Evolutionary conservation across 64 coral and sea anemone genomes (phyloP), one percentile per base, ranked within the genome.

Genomic region (Orbicella faveolata): DNA sequence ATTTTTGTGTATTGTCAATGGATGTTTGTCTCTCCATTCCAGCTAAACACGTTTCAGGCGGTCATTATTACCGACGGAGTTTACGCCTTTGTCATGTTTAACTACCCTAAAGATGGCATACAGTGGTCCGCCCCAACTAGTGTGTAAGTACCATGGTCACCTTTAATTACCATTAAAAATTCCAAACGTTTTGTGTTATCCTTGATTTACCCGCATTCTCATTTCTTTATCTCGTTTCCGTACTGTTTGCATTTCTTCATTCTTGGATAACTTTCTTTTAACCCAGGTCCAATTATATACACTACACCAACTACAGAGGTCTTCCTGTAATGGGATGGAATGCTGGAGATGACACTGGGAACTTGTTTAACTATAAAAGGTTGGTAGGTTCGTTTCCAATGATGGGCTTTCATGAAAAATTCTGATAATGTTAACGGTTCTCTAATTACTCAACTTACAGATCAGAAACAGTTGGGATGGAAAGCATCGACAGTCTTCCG

Each of bases 31-130:
- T 75, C 8, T 75, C 34, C 73, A 34, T 75, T 19, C 4, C 48
- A 91, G 89, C 13, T 18, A n/a, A 91, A 91, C 65, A 91, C 89
- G 41, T 91, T 91, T 54, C 89, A 91, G 36, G 79, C 89, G 9
- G 89, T 91, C 18, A 72, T 91, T 34, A 84, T 91, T 54, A 91
- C 89, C 61, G 72, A 91, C n/a, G 89, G 80, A 36, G 59, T 91
- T 21, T 83, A 91, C 80, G 52, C 65, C 8, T 91, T 91, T 76
- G 54, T 21, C 21, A 91, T 91, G 69, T 91, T 75, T 52, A 91
- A 91, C 54, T 91, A 91, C 34, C 89, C 79, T 17, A 19, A 53
- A 25, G 18, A 65, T 63, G 89, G 89, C 2, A 84, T 84, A 41
- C 89, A 91, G 52, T 91, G 89, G 89, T 73, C 89, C 20, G 53